Conservation (phyloP, 2,113 vertebrate species). For the Gnathonemus echidnorhynchus region DNA sequence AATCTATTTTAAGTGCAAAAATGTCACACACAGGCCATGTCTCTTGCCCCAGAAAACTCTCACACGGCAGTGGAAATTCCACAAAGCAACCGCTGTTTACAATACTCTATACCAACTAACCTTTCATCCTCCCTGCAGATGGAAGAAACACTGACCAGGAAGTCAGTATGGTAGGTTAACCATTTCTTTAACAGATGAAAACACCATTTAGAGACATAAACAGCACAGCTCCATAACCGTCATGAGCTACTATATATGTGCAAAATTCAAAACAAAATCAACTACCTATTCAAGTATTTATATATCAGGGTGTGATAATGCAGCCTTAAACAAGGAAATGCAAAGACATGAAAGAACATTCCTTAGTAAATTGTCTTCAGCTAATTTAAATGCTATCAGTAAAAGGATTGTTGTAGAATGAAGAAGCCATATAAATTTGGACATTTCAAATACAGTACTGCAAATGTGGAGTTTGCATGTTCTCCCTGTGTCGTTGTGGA, state of each 20-base stretch:
- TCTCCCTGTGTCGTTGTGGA: too few relatives aligned
- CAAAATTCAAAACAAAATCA: not conserved
- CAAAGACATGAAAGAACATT: not conserved
- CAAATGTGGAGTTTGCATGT: too few relatives aligned
- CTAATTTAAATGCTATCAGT: not conserved
- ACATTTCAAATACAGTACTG: too few relatives aligned
- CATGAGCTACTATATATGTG: not conserved
- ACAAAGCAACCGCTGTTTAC: not conserved
- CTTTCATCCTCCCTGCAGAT: not conserved
- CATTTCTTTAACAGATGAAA: not conserved
- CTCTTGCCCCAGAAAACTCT: not conserved
- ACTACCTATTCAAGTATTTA: not conserved
- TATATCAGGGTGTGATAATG: not conserved
- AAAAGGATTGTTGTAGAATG: too few relatives aligned
- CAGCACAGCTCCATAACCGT: not conserved
- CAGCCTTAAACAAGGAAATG: not conserved
- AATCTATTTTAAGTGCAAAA: not conserved
- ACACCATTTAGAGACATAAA: not conserved
- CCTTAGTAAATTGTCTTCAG: not conserved
- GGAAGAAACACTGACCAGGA: not conserved
- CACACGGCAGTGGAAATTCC: too few relatives aligned
- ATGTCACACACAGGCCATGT: not conserved
- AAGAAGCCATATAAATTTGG: too few relatives aligned
- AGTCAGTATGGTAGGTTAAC: not conserved
- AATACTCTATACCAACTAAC: not conserved